phyloP scores from a whole-genome alignment of 2,113 vertebrate genomes.

The Carassius auratus region DNA sequence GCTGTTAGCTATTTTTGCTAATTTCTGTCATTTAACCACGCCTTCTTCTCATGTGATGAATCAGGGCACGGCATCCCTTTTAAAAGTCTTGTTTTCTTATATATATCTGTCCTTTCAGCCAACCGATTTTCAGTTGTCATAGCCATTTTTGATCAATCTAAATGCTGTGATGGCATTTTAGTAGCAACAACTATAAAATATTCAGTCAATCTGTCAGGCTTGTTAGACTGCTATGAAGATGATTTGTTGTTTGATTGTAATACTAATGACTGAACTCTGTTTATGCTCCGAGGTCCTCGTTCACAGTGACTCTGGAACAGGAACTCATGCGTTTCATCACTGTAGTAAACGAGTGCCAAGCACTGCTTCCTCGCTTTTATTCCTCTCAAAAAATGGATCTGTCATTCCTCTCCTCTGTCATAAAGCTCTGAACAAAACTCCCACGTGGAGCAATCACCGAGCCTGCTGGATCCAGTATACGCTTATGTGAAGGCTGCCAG shows the following conservation, averaged over 20 bases:
- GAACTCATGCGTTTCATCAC: constrained; percentile 8
- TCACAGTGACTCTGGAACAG: constrained; percentile 1
- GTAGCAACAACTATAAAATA: not conserved
- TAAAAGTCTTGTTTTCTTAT: not conserved
- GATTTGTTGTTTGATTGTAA: constrained; percentile 7
- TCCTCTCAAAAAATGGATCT: not conserved
- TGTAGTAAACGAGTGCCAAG: constrained; percentile 16
- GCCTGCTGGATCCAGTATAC: not conserved
- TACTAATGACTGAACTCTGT: constrained; percentile 42
- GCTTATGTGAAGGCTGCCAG: constrained; percentile 20
- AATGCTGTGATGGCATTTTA: not conserved
- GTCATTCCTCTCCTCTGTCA: not conserved
- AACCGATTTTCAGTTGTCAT: not conserved
- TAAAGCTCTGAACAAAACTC: constrained; percentile 22
- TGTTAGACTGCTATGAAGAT: not conserved
- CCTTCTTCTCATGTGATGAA: not conserved
- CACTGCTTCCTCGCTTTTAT: constrained; percentile 8
- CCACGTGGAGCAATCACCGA: constrained; percentile 6
- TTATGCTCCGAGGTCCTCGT: constrained; percentile 52
- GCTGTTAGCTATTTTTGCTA: no score
- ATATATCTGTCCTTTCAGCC: not conserved
- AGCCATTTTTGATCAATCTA: not conserved
- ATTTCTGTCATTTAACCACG: no score
- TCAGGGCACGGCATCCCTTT: not conserved
- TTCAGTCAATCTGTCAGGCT: not conserved